Conservation (phyloP, 1,140 invertebrate species). For the Rhyzopertha dominica region DNA sequence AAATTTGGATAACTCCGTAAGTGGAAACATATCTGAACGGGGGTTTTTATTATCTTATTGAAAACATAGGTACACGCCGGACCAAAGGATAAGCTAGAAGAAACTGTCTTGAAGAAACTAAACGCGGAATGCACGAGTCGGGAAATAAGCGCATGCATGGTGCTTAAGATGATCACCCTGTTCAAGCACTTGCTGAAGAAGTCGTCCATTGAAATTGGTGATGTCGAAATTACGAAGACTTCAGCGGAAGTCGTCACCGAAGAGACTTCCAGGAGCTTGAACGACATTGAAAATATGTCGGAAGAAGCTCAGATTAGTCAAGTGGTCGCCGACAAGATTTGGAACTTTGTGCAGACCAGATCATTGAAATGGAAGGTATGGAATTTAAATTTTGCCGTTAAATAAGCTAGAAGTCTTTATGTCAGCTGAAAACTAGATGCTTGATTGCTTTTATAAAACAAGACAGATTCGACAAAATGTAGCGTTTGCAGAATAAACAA, state of each 20-base stretch:
- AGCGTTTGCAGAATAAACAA: too few relatives aligned
- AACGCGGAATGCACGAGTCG: conserved; percentile 69
- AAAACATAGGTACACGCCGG: conserved; percentile 41
- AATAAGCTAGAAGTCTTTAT: too few relatives aligned
- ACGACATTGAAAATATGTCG: conserved; percentile 44
- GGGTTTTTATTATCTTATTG: too few relatives aligned
- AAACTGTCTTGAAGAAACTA: conserved; percentile 64
- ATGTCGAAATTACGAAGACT: conserved; percentile 66
- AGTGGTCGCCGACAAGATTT: conserved; percentile 66
- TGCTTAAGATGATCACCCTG: conserved; percentile 72
- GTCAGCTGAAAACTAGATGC: too few relatives aligned
- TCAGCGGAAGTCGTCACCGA: conserved; percentile 26
- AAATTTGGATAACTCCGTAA: conserved; percentile 41
- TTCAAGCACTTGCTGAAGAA: conserved; percentile 77
- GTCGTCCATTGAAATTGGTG: conserved; percentile 67
- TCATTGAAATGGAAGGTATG: conserved; percentile 59
- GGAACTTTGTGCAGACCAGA: conserved; percentile 66
- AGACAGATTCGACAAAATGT: too few relatives aligned
- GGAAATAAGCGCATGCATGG: conserved; percentile 71
- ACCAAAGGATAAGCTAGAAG: too few relatives aligned
- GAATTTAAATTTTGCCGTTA: too few relatives aligned
- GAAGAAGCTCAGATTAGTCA: conserved; percentile 66
- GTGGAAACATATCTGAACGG: too few relatives aligned
- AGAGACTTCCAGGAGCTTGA: conserved; percentile 37
- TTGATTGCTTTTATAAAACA: too few relatives aligned